A percentile compares a stretch with the other conserved stretches of the same genome.
These are phyloP conservation scores for Thinocorus orbignyianus DNA, from an alignment of 2,113 vertebrate species.

Conservation along the genomic window DNA sequence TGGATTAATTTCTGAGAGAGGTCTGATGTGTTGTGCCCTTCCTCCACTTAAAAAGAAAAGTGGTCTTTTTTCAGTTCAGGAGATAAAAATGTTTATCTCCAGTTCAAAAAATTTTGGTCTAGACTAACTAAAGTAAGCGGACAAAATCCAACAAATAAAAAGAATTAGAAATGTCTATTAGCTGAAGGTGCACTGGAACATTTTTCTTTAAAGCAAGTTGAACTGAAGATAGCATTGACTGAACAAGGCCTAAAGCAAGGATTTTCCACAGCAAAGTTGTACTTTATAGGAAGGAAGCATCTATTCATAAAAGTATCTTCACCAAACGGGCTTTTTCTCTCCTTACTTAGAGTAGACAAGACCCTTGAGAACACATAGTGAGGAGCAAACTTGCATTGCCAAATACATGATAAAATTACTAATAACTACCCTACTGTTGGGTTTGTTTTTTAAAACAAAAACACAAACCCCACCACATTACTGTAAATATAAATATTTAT, in stretches of 20 bases:
- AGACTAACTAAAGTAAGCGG: neutral
- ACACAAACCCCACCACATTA: neutral
- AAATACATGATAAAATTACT: neutral
- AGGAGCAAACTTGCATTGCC: neutral
- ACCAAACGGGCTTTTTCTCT: neutral
- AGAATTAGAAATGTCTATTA: neutral
- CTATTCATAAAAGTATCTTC: neutral
- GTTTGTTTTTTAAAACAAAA: neutral
- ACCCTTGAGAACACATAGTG: neutral
- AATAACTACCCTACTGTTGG: neutral
- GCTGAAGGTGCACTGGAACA: neutral
- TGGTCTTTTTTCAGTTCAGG: neutral
- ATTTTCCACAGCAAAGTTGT: neutral
- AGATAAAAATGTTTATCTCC: neutral
- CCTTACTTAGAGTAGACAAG: neutral
- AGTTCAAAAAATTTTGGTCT: neutral
- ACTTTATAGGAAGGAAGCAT: neutral
- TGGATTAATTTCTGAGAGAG: neutral
- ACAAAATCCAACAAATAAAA: neutral
- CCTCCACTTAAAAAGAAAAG: neutral
- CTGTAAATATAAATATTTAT: neutral
- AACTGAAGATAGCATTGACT: neutral
- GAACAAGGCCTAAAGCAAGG: neutral
- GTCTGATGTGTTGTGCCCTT: neutral
- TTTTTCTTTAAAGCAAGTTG: neutral